Conservation (phyloP, 2,113 vertebrate genomes). For the Caracal caracal region DNA sequence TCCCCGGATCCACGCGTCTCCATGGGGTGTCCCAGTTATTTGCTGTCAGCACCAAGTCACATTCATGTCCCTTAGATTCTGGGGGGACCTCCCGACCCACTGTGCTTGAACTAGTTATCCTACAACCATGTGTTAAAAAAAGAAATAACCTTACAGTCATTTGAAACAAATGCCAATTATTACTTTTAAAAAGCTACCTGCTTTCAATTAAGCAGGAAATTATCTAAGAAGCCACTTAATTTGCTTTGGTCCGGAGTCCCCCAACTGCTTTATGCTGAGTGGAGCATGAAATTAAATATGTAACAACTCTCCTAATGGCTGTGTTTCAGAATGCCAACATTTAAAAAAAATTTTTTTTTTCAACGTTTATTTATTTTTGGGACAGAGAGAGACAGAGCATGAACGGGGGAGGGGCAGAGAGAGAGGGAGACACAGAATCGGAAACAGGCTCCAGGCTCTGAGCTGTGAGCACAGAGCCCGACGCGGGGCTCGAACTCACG, state of each 20-base stretch:
- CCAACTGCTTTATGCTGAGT: constrained; percentile 89
- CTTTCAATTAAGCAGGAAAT: constrained; percentile 91
- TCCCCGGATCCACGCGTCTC: neutral
- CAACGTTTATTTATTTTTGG: too few species aligned
- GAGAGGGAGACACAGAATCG: too few species aligned
- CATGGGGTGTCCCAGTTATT: neutral
- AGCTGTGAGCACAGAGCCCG: too few species aligned
- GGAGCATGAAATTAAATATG: constrained; percentile 92
- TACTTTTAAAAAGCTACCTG: constrained; percentile 90
- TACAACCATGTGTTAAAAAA: constrained; percentile 75
- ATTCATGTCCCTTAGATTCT: neutral
- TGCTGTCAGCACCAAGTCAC: neutral
- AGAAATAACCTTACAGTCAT: constrained; percentile 80
- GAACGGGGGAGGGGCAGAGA: too few species aligned
- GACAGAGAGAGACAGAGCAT: too few species aligned
- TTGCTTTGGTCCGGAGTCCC: constrained; percentile 87
- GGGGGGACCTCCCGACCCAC: neutral
- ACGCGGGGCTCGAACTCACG: too few species aligned
- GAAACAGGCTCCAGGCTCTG: too few species aligned
- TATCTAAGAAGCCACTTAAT: constrained; percentile 89
- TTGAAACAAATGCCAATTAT: constrained; percentile 88
- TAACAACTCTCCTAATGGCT: constrained; percentile 87
- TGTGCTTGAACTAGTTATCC: constrained; percentile 71
- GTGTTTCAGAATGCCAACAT: constrained; percentile 79
- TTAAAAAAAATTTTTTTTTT: too few species aligned